Evolutionary conservation across 2,113 vertebrate genomes (phyloP).

Genomic region (Pelobates fuscus): DNA sequence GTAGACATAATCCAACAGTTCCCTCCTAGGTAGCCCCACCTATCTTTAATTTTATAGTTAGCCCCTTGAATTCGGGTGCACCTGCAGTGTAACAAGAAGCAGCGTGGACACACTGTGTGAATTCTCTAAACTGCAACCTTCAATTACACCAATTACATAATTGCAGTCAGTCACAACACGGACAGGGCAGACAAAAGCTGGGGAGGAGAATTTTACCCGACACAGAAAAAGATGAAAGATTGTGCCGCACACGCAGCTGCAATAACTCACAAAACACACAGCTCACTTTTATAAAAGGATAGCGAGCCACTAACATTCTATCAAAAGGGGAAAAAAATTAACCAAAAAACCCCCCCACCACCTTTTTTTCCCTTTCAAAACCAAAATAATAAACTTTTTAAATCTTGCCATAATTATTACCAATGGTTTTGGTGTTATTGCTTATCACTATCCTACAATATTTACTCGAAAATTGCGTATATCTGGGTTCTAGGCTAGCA

Average conservation of each 20-base stretch:
- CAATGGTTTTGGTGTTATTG: too few relatives aligned
- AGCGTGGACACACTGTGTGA: background rate
- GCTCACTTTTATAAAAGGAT: background rate
- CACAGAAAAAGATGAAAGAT: background rate
- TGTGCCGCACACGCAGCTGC: background rate
- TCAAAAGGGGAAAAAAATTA: too few relatives aligned
- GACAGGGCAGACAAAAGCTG: slow-evolving; percentile 7
- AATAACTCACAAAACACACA: background rate
- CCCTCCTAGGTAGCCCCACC: background rate
- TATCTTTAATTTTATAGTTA: background rate
- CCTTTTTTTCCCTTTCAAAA: too few relatives aligned
- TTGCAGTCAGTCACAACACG: slow-evolving; percentile 8
- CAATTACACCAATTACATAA: slow-evolving; percentile 21
- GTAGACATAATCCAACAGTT: background rate
- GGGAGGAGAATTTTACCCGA: background rate
- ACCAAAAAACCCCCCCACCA: too few relatives aligned
- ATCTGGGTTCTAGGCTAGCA: too few relatives aligned
- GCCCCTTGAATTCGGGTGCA: background rate
- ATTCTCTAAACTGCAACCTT: background rate
- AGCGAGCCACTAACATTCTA: background rate
- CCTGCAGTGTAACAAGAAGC: background rate
- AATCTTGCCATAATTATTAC: too few relatives aligned
- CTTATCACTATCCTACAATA: too few relatives aligned
- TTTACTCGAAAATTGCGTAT: too few relatives aligned
- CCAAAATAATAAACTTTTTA: too few relatives aligned